Evolutionary conservation across 2,888 invertebrate genomes (phyloP), one percentile per base, ranked within the genome.

Genomic region (Mylabris sibirica): DNA sequence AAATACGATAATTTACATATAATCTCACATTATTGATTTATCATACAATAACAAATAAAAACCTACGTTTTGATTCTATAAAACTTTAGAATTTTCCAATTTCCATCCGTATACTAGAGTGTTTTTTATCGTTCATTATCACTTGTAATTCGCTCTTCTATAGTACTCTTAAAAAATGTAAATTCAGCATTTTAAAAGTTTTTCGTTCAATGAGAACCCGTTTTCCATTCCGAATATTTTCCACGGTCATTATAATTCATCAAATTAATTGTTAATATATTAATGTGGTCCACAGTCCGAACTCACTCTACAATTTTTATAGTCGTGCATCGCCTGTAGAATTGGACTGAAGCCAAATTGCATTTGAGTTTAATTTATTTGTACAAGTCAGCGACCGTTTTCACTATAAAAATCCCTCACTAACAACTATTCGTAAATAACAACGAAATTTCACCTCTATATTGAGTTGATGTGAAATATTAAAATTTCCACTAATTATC

Each of bases 231-330:
- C 17, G 9, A 49, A 20, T 1, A 5, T 49, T 49, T 20, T 53
- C 20, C 12, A 53, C 17, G 9, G 22, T 22, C 53, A 53, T 53
- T 22, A 53, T 53, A 53, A 53, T 53, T 53, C 53, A 53, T 53
- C 53, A 53, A 22, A 53, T 53, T 53, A 53, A 53, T 53, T 53
- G 53, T 53, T 53, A 53, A 53, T 53, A 24, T 22, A 53, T 53
- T 53, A 53, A 53, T 53, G 53, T 53, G 53, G 53, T 53, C 53
- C 22, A 22, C 22, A 53, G 53, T 53, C 20, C 3, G 4, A 12
- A 12, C 12, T 30, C 12, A 22, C 22, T 20, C 53, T 22, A 12
- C 53, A 22, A 53, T 53, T 53, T 53, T 53, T 53, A 53, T 53
- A 53, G 22, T 53, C 53, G 3, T 53, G 12, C 53, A 22, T 53